Base-by-base conservation (phyloP, 2,113 vertebrate species). In the Lycocorax pyrrhopterus region DNA sequence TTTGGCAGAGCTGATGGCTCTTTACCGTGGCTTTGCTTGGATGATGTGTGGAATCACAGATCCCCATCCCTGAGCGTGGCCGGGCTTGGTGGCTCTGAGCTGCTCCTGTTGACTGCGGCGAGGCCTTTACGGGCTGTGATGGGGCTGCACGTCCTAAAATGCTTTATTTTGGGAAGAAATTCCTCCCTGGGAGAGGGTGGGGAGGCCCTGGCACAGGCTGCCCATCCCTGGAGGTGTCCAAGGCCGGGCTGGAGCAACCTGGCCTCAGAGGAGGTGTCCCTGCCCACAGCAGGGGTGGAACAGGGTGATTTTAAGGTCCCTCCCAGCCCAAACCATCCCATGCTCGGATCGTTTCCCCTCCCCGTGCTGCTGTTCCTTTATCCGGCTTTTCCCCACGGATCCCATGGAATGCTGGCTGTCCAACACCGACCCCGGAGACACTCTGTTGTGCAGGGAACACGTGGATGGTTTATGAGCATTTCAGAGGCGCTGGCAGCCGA, bases 141-240 rank as follows among this genome's bases (percentile, higher is more conserved):
- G 32, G 22, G 22, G 29, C 4, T 73, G 39, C 6, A 1, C 0
- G 0, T n/a, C 66, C 66, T 20, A 6, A 4, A 6, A 6, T 2
- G 16, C 10, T 83, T 53, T 9, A 9, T 41, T 84, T 62, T 9
- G 43, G 63, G 55, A 3, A 55, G 12, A 41, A 76, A 76, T 32
- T 9, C 41, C 32, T 35, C 14, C 55, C 30, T 35, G 30, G 23
- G 9, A 60, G 13, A 60, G 21, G 13, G 20, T 18, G 53, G 23
- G 0, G 11, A 39, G 53, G 46, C 9, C 16, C 79, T 67, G 69
- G 60, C 16, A 29, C 16, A 21, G 29, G 25, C 1, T 73, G 7
- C 4, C 39, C 62, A 68, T 60, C 53, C 46, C 62, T 83, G 41
- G 33, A 15, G 67, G 37, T 21, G 77, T 52, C 27, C 68, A 29